Evolutionary conservation across 2,888 invertebrate genomes (phyloP), one percentile per base, ranked within the genome.

Genomic region (Pristionchus entomophagus): DNA sequence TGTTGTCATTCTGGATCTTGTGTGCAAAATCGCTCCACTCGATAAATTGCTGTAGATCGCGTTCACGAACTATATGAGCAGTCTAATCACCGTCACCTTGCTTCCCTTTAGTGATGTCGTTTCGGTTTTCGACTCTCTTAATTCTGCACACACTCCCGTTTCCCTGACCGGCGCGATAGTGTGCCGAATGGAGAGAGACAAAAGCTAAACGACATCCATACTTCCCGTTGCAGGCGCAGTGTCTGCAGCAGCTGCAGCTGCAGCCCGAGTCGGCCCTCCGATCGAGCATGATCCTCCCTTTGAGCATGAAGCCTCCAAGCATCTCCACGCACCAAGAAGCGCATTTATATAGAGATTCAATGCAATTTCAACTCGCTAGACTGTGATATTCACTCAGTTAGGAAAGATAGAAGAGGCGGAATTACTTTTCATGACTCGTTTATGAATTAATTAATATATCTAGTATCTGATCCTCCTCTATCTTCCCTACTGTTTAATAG

Each of bases 211-310:
- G n/a, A n/a, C n/a, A n/a, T n/a, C n/a, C n/a, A n/a, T n/a, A n/a
- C n/a, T n/a, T 51, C 51, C 17, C 51, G 19, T 6, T 51, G 19
- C 2, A 51, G 19, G 56, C 3, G 32, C 32, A 29, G n/a, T n/a
- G n/a, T n/a, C n/a, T n/a, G 38, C 69, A 69, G 69, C 32, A 14
- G 69, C 38, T 10, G 35, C 69, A 0, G 38, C 38, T 10, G 41
- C 35, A 2, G 22, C 38, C 22, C 38, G 32, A 4, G 38, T 38
- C 8, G 32, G 19, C 8, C 38, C 38, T 1, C 17, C 17, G 41
- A 69, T 69, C 38, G 78, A 78, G 49, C 78, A 78, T 29, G 26
- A 49, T 10, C 78, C 78, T 22, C 17, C 29, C 12, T 78, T 78
- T 29, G 49, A 78, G 17, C 14, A 49, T 19, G 78, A 78, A 19